Evolutionary conservation across 2,888 invertebrate species (phyloP).

Genomic region (Monoplex corrugatus): DNA sequence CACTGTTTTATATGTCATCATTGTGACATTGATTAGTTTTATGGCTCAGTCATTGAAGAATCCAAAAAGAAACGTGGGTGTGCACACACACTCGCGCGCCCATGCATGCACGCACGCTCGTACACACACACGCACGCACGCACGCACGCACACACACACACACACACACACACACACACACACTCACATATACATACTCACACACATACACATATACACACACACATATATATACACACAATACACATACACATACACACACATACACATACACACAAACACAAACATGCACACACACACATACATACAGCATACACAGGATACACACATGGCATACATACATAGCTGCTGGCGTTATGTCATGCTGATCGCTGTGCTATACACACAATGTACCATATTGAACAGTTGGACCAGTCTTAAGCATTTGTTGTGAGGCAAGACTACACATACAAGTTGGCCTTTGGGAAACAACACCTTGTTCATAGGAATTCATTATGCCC

Average conservation of each 20-base stretch:
- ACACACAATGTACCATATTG: no score
- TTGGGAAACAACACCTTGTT: no score
- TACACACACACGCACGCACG: background rate
- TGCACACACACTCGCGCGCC: background rate
- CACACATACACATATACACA: slow-evolving; percentile 11
- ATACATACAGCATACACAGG: background rate
- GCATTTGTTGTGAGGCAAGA: no score
- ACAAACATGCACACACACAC: background rate
- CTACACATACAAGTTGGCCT: no score
- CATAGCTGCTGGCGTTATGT: background rate
- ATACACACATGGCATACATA: background rate
- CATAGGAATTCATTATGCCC: no score
- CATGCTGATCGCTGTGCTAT: no score
- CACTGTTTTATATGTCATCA: no score
- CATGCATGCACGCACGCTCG: background rate
- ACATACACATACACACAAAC: background rate
- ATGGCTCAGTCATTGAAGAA: no score
- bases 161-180: slow-evolving; percentile 6
- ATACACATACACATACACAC: slow-evolving; percentile 10
- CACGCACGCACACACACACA: background rate
- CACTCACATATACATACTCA: background rate
- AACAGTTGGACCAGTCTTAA: no score
- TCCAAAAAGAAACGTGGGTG: background rate
- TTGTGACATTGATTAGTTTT: no score
- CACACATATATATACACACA: background rate